Conservation (phyloP, 1,140 invertebrate genomes). For the Brachystomella parvula region DNA sequence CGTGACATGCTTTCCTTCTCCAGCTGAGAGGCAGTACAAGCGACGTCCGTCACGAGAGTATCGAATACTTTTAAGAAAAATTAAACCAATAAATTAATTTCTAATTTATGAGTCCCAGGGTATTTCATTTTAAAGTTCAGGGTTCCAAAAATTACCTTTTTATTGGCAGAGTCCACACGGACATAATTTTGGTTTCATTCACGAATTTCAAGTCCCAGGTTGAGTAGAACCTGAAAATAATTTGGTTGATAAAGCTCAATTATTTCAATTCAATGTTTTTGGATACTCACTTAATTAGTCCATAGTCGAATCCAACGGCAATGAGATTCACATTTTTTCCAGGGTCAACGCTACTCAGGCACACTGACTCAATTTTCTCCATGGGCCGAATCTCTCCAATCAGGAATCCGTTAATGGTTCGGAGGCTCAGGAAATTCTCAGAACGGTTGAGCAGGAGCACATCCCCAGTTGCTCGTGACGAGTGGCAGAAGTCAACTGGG, state of each 20-base stretch:
- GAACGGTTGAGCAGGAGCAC: constrained; percentile 19
- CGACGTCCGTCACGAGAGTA: constrained; percentile 32
- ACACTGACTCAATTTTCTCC: constrained; percentile 32
- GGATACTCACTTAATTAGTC: constrained; percentile 24
- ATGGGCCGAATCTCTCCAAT: constrained; percentile 26
- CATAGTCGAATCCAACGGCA: constrained; percentile 34
- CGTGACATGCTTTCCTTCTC: constrained; percentile 24
- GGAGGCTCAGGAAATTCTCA: constrained; percentile 19
- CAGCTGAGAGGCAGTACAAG: constrained; percentile 27
- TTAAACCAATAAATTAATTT: too few relatives aligned
- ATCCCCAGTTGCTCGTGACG: constrained; percentile 33
- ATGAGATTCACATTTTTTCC: constrained; percentile 36
- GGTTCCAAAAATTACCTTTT: constrained; percentile 22
- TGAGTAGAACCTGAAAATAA: constrained; percentile 30
- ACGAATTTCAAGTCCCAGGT: constrained; percentile 35
- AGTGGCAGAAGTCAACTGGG: constrained; percentile 23
- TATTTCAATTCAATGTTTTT: neutral
- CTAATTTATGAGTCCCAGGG: too few relatives aligned
- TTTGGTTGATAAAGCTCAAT: neutral
- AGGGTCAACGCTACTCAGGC: constrained; percentile 30
- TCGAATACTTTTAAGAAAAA: constrained; percentile 22
- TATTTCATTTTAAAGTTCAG: neutral
- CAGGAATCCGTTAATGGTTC: constrained; percentile 34
- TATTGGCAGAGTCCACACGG: constrained; percentile 25
- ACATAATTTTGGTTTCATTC: constrained; percentile 32